These are phyloP conservation scores for Acanthopagrus latus DNA, from an alignment of 2,797 vertebrate genomes.

Conservation along the genomic window DNA sequence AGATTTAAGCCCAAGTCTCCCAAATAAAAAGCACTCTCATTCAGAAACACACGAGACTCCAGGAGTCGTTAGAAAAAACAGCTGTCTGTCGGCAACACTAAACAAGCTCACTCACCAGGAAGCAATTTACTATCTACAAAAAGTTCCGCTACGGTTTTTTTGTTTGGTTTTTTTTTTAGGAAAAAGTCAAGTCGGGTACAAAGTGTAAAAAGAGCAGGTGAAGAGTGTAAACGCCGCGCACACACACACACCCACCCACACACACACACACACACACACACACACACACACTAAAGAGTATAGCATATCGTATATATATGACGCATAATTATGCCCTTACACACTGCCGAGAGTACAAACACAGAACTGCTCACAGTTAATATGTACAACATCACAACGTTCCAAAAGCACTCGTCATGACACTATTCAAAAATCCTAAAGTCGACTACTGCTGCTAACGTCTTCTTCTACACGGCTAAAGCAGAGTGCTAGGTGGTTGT, in stretches of 20 bases:
- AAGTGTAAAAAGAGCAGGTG: constrained; percentile 69
- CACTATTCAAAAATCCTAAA: constrained; percentile 46
- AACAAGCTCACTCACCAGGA: constrained; percentile 35
- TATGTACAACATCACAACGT: constrained; percentile 72
- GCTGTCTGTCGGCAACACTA: constrained; percentile 19
- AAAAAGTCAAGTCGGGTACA: constrained; percentile 62
- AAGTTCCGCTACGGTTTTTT: constrained; percentile 38
- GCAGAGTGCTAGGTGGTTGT: background rate
- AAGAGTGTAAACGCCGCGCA: constrained; percentile 55
- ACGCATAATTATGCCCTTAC: constrained; percentile 60
- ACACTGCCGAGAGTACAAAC: constrained; percentile 69
- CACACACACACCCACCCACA: background rate
- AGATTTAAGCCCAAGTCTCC: background rate
- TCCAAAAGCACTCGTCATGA: constrained; percentile 40
- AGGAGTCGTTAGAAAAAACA: constrained; percentile 15
- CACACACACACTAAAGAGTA: constrained; percentile 43
- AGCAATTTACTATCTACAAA: constrained; percentile 50
- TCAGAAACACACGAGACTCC: background rate
- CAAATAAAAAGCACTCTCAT: background rate
- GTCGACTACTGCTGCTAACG: constrained; percentile 46
- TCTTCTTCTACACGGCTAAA: constrained; percentile 20
- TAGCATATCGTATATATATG: constrained; percentile 19
- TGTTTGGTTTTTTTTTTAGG: constrained; percentile 44
- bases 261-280: background rate
- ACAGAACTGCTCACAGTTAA: constrained; percentile 60